Evolutionary conservation across 2,888 invertebrate genomes (phyloP), one percentile per base, ranked within the genome.

Genomic region (Arge pagana): DNA sequence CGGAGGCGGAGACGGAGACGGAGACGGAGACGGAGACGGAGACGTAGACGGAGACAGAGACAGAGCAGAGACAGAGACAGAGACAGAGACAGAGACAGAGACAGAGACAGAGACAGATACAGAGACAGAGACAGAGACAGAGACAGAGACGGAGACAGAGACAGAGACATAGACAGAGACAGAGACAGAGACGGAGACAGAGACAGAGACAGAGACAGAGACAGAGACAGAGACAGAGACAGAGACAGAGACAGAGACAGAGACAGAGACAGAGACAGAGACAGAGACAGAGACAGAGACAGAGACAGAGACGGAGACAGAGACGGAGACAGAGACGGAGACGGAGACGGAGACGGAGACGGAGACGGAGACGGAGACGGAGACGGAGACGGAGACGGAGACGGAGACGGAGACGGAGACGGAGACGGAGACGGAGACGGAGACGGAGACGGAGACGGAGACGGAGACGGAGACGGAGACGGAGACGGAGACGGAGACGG

Each of bases 381-480:
- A 36, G 26, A 21, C 28, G 4, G 4, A 21, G 19, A 15, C 21
- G 26, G 19, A 35, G n/a, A 13, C 18, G 15, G n/a, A 8, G 30
- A 35, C 30, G 16, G 15, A 37, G 19, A 31, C 15, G 23, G 48
- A 11, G 13, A 6, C 30, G 13, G 37, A 33, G 30, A 10, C 48
- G 15, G 37, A 42, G n/a, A 11, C 10, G 31, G 24, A 43, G 33
- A 8, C 6, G 3, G n/a, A 13, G n/a, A 11, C 31, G 16, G 19
- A 43, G 31, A 43, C 31, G 8, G 31, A 31, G 43, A 31, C 19
- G 30, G 31, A 43, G 13, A 35, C 6, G 30, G 30, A 43, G 31
- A 43, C 3, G 16, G 31, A 43, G 31, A 33, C 3, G 18, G 13
- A 43, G 43, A 10, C n/a, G 30, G 31, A 35, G 43, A 43, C 13